These are phyloP conservation scores for Glaucomys volans DNA, from an alignment of 2,113 vertebrate species.

Conservation along the genomic window DNA sequence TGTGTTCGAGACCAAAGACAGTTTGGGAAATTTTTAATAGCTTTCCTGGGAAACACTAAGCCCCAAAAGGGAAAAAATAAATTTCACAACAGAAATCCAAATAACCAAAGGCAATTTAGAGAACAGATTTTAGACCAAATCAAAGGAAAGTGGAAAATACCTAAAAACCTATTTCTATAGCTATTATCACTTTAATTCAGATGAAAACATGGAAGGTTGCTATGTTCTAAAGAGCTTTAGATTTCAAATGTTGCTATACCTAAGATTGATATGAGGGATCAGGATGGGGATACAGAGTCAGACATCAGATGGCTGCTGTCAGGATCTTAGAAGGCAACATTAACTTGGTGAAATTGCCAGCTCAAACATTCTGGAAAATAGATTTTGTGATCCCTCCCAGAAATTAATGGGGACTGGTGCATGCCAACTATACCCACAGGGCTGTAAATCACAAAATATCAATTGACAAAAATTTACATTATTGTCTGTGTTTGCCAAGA, in stretches of 20 bases:
- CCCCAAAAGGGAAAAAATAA: neutral
- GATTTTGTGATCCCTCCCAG: neutral
- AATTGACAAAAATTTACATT: neutral
- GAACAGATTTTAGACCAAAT: slow-evolving; percentile 51
- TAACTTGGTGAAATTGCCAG: neutral
- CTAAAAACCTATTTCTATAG: neutral
- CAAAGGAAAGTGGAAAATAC: neutral
- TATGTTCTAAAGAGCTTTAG: neutral
- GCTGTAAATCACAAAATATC: slow-evolving; percentile 1
- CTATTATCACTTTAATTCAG: neutral
- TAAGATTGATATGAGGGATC: neutral
- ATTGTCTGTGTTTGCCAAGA: slow-evolving; percentile 9
- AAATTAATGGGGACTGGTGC: neutral
- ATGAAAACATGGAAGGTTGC: neutral
- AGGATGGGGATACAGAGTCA: neutral
- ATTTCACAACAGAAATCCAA: slow-evolving; percentile 3
- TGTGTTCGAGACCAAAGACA: neutral
- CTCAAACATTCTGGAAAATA: neutral
- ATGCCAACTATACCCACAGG: neutral
- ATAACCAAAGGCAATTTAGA: slow-evolving; percentile 38
- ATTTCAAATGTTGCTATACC: neutral
- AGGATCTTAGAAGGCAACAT: neutral
- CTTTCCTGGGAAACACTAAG: neutral
- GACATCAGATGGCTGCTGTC: neutral
- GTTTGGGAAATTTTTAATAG: neutral